Evolutionary conservation across 2,888 invertebrate genomes (phyloP).

Genomic region (Netelia fuscicornis): DNA sequence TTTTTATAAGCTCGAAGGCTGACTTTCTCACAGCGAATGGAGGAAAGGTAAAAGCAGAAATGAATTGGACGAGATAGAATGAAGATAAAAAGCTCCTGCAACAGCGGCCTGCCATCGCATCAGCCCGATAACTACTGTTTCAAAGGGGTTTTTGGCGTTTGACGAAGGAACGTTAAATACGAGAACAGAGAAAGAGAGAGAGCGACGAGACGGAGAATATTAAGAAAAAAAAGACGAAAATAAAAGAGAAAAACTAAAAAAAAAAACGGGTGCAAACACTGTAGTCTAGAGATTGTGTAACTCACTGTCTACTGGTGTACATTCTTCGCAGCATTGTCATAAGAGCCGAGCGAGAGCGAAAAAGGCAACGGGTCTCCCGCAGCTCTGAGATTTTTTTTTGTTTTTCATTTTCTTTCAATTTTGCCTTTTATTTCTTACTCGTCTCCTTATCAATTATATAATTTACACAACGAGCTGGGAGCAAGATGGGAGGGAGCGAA

Average conservation of each 20-base stretch:
- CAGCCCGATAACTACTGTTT: slow-evolving; percentile 76
- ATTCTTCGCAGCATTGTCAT: slow-evolving; percentile 76
- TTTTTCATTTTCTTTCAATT: slow-evolving; percentile 66
- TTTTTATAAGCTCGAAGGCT: slow-evolving; percentile 74
- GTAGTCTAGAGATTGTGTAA: slow-evolving; percentile 76
- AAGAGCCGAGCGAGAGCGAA: slow-evolving; percentile 72
- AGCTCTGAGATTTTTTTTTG: not conserved
- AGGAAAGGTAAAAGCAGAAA: slow-evolving; percentile 6
- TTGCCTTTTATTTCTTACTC: slow-evolving; percentile 46
- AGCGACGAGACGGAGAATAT: slow-evolving; percentile 3
- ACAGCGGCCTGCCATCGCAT: slow-evolving; percentile 74
- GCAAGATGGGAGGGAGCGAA: slow-evolving; percentile 67
- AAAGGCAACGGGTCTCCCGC: slow-evolving; percentile 18
- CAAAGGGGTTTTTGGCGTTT: slow-evolving; percentile 69
- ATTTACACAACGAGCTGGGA: slow-evolving; percentile 67
- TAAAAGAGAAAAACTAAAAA: slow-evolving; percentile 1
- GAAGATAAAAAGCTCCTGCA: not conserved
- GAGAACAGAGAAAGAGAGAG: not conserved
- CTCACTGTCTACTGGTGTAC: slow-evolving; percentile 78
- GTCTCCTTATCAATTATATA: slow-evolving; percentile 58
- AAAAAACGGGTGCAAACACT: slow-evolving; percentile 65
- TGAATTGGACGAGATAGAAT: not conserved
- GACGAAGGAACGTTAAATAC: slow-evolving; percentile 64
- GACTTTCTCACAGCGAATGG: slow-evolving; percentile 70
- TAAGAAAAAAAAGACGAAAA: slow-evolving; percentile 11